A percentile compares a stretch with the other conserved stretches of the same genome.
These are phyloP conservation scores for Saiga tatarica DNA, from an alignment of 2,113 vertebrate genomes.

Conservation along the genomic window DNA sequence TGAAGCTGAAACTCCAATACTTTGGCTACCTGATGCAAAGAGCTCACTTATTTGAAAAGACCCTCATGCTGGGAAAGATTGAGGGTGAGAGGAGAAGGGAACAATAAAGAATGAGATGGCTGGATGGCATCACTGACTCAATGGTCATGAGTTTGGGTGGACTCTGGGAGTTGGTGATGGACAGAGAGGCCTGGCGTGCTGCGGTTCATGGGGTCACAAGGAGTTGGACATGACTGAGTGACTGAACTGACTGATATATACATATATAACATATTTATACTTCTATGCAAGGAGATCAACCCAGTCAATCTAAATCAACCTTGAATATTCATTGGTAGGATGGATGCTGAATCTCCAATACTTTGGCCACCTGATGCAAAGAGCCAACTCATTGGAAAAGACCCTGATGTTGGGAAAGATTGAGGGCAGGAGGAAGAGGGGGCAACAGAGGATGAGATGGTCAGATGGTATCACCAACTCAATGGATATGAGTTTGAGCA, in stretches of 20 bases:
- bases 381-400: not conserved
- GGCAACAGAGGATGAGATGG: not conserved
- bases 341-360: not conserved
- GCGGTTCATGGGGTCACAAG: not conserved
- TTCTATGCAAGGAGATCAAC: not conserved
- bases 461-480: not conserved
- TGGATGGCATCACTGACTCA: not conserved
- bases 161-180: not conserved
- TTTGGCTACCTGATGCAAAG: not conserved
- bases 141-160: not conserved
- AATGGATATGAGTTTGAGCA: not conserved
- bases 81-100: not conserved
- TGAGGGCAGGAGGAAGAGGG: not conserved
- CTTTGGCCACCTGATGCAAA: not conserved
- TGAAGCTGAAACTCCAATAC: not conserved
- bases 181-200: not conserved
- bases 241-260: not conserved
- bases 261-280: not conserved
- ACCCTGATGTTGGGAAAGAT: not conserved
- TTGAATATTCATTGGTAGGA: not conserved
- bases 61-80: not conserved
- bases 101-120: not conserved
- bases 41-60: not conserved
- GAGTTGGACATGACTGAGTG: not conserved
- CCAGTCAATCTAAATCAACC: not conserved